Evolutionary conservation across 2,113 vertebrate genomes (phyloP).

Genomic region (Bothrops jararaca): DNA sequence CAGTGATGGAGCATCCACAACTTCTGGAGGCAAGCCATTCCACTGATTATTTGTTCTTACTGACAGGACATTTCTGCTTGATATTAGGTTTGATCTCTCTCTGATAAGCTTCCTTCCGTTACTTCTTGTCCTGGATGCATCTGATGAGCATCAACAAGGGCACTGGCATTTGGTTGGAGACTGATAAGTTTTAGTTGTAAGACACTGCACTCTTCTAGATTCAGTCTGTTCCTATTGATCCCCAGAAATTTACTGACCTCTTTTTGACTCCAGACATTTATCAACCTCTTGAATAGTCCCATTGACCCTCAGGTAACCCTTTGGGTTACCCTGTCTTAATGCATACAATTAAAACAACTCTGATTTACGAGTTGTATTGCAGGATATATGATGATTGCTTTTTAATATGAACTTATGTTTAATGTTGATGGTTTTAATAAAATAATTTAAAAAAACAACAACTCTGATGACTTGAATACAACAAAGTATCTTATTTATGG

Average conservation of each 20-base stretch:
- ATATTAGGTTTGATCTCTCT: background rate
- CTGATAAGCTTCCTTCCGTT: background rate
- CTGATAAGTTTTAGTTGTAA: background rate
- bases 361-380: no score
- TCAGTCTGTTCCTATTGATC: background rate
- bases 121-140: background rate
- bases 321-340: background rate
- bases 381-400: no score
- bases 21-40: background rate
- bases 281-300: background rate
- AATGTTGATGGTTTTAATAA: no score
- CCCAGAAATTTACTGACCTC: background rate
- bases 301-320: background rate
- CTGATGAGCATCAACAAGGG: background rate
- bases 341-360: background rate
- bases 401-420: no score
- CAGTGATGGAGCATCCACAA: background rate
- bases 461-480: background rate
- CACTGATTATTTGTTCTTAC: background rate
- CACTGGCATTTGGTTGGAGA: background rate
- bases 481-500: background rate
- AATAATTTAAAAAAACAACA: background rate
- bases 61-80: background rate
- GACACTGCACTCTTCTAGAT: background rate
- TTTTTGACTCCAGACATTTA: background rate